phyloP scores from a whole-genome alignment of 2,888 invertebrate genomes.

The Lomographa bimaculata region DNA sequence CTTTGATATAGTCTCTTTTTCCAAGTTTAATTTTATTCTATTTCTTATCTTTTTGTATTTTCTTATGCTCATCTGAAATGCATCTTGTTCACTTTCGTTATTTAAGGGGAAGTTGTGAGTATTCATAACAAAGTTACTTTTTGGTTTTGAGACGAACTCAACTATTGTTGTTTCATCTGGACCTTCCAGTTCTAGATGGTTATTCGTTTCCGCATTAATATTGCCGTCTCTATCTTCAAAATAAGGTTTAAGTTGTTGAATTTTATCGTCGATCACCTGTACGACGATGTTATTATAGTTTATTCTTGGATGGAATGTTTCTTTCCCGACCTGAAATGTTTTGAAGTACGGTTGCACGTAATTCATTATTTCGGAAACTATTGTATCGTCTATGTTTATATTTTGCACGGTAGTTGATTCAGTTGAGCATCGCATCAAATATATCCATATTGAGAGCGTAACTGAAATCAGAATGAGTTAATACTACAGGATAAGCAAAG shows the following conservation, averaged over 20 bases:
- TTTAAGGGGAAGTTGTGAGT: too few species aligned
- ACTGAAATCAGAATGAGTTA: conserved; percentile 14
- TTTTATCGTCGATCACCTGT: conserved; percentile 42
- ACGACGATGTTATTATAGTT: too few species aligned
- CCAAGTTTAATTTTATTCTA: conserved; percentile 47
- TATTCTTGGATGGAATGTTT: too few species aligned
- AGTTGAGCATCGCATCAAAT: neutral
- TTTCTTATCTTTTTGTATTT: conserved; percentile 54
- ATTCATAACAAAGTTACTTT: too few species aligned
- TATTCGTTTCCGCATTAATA: conserved; percentile 26
- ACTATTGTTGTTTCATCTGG: conserved; percentile 56
- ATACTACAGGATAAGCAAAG: too few species aligned
- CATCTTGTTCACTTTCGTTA: conserved; percentile 5
- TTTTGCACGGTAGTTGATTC: conserved; percentile 17
- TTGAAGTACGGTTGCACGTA: conserved; percentile 46
- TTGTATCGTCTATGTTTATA: conserved; percentile 27
- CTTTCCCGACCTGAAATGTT: too few species aligned
- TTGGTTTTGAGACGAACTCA: conserved; percentile 45
- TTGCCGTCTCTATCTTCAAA: conserved; percentile 47
- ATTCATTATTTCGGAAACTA: conserved; percentile 36
- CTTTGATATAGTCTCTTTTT: conserved; percentile 48
- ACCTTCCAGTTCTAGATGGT: conserved; percentile 39
- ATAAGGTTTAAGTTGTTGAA: conserved; percentile 44
- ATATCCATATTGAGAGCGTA: conserved; percentile 9
- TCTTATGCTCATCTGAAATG: conserved; percentile 39